Conservation (phyloP, 64 coral and sea anemone genomes). For the Montipora sp. region DNA sequence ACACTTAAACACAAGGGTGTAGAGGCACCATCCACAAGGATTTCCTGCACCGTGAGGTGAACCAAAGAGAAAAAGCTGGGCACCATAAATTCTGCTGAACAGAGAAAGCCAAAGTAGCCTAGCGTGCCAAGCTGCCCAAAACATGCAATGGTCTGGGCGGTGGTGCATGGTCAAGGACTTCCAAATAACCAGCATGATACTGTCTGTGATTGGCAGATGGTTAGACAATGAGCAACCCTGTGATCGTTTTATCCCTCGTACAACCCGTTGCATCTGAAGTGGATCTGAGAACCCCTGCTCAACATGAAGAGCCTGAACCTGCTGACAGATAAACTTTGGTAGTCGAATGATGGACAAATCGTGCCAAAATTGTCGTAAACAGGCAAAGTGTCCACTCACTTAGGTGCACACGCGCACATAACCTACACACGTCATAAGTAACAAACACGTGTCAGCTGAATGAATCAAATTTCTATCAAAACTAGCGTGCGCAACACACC, state of each 20-base stretch:
- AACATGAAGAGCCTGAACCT: conserved; percentile 10
- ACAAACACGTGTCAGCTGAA: too few relatives aligned
- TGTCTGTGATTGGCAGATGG: conserved; percentile 7
- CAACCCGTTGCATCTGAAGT: neutral
- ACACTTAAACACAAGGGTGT: neutral
- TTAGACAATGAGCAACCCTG: neutral
- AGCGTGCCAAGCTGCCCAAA: conserved; percentile 45
- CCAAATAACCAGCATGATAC: conserved; percentile 17
- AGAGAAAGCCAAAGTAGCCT: conserved; percentile 38
- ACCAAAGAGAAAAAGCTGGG: neutral
- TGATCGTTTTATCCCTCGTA: neutral
- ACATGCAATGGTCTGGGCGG: conserved; percentile 14
- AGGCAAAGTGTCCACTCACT: conserved; percentile 7
- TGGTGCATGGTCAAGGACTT: neutral
- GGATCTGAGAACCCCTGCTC: conserved; percentile 37
- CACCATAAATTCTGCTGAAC: conserved; percentile 7
- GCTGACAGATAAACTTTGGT: conserved; percentile 7
- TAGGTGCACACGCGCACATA: too few relatives aligned
- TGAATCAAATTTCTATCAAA: too few relatives aligned
- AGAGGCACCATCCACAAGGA: neutral
- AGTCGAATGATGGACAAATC: neutral
- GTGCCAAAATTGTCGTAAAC: neutral
- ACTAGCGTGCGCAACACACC: too few relatives aligned
- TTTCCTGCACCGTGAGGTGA: neutral
- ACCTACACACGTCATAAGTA: too few relatives aligned